Evolutionary conservation across 2,113 vertebrate species (phyloP).

Genomic region (Ameiurus melas): DNA sequence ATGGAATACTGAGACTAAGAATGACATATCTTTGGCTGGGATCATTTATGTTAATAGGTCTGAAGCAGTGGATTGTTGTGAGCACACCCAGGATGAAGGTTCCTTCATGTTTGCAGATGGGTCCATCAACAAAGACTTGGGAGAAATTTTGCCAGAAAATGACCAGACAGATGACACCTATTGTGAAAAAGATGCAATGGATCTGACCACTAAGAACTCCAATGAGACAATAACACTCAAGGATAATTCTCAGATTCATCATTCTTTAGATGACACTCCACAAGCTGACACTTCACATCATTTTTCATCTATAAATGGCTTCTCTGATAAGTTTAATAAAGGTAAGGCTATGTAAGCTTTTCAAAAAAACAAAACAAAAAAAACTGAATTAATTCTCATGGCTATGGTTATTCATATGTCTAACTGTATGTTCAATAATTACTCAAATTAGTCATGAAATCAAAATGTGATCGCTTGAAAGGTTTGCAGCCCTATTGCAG

Average conservation of each 20-base stretch:
- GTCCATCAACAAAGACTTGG: conserved; percentile 55
- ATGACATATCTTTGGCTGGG: conserved; percentile 42
- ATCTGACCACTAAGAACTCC: conserved; percentile 54
- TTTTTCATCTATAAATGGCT: conserved; percentile 29
- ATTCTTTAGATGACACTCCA: conserved; percentile 61
- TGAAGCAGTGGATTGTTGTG: conserved; percentile 52
- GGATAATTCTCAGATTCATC: conserved; percentile 50
- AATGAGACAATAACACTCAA: conserved; percentile 16
- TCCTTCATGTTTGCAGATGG: conserved; percentile 49
- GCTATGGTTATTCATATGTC: neutral
- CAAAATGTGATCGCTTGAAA: neutral
- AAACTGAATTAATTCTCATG: neutral
- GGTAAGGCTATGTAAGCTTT: conserved; percentile 29
- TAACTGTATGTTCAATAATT: neutral
- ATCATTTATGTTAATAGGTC: conserved; percentile 51
- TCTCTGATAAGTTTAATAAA: conserved; percentile 24
- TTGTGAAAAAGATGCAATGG: conserved; percentile 53
- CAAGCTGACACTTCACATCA: conserved; percentile 52
- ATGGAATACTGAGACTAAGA: conserved; percentile 39
- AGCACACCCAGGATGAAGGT: conserved; percentile 42
- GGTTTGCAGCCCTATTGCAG: neutral
- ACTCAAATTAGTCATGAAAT: neutral
- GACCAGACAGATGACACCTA: conserved; percentile 52
- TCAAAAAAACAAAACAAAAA: no score
- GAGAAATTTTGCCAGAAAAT: conserved; percentile 54